A percentile compares a stretch with the other conserved stretches of the same genome.
Evolutionary conservation across 1,140 invertebrate genomes (phyloP).

Genomic region (Drosophila watanabei): DNA sequence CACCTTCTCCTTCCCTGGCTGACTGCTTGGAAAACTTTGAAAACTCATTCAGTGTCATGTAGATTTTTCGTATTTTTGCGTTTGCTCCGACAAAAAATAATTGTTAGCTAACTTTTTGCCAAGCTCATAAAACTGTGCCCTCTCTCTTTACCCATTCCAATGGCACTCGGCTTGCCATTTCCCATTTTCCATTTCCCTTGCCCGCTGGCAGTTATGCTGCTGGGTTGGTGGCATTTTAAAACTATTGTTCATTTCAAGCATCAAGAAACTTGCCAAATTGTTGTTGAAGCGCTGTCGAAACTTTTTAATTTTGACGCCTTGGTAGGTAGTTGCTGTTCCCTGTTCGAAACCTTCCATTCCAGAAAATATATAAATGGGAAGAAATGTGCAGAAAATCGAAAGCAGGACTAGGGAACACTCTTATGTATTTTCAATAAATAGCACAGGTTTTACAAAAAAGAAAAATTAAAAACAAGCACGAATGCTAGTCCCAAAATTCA

Average conservation of each 20-base stretch:
- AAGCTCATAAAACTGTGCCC: slow-evolving; percentile 60
- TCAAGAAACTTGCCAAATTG: slow-evolving; percentile 66
- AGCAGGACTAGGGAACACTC: not conserved
- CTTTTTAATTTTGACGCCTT: slow-evolving; percentile 66
- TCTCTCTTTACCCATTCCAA: not conserved
- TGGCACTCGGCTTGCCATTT: not conserved
- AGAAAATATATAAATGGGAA: not conserved
- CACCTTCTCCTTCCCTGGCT: not conserved
- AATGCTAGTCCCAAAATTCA: too few species aligned
- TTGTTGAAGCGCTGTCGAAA: slow-evolving; percentile 60
- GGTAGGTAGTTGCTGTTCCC: slow-evolving; percentile 49
- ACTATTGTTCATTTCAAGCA: slow-evolving; percentile 70
- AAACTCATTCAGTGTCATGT: slow-evolving; percentile 69
- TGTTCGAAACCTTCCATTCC: not conserved
- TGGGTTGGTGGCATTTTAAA: slow-evolving; percentile 60
- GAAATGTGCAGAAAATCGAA: not conserved
- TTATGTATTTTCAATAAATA: not conserved
- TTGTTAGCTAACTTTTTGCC: slow-evolving; percentile 60
- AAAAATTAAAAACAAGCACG: not conserved
- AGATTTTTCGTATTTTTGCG: slow-evolving; percentile 65
- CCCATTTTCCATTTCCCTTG: not conserved
- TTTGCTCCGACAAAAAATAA: slow-evolving; percentile 61
- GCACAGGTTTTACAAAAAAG: not conserved
- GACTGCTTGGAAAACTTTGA: slow-evolving; percentile 48
- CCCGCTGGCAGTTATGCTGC: slow-evolving; percentile 40